Base-by-base conservation (phyloP, 53 echinoderm and acorn worm genomes). In the Echinometra lucunter region DNA sequence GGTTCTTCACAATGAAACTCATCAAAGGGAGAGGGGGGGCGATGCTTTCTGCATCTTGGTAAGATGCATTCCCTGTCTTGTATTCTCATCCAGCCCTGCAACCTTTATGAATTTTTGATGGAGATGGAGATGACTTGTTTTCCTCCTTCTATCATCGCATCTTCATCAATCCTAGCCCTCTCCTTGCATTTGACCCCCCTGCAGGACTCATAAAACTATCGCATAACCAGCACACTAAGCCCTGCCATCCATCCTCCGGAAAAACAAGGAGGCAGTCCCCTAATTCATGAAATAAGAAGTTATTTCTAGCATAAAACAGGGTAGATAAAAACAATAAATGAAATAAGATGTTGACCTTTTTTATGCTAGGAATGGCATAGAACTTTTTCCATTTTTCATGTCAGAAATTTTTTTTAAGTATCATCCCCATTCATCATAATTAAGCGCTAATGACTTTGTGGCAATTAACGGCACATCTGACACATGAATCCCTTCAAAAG, bases 21-120 rank as follows among this genome's bases (percentile, higher is more conserved):
- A 21, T 58, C 40, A 90, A 63, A 13, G 55, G 88, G 57, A 88
- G 55, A 57, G 56, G 1, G 13, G n/a, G 90, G 37, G 58, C 38
- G 13, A 63, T 58, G 58, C 42, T 88, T 55, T 57, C 25, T 23
- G 58, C 42, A 37, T 35, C 42, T 90, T 60, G 44, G 12, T n/a
- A 85, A 85, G 85, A 85, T 85, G 85, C 85, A 15, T 49, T 85
- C 85, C 85, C 45, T 17, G 85, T 7, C 85, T 85, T 85, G 85
- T 85, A 58, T 90, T 90, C 90, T 60, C 58, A 35, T 60, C 90
- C 85, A 90, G 25, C 63, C 90, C 10, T 60, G 38, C 90, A 58
- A 90, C 90, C 90, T 90, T 90, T 90, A 90, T 90, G 90, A 58
- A 90, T 90, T 60, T 90, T 90, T 90, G 58, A 90, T 90, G 35